A percentile compares a stretch with the other conserved stretches of the same genome.
These are phyloP conservation scores for Apamea anceps DNA, from an alignment of 2,888 invertebrate genomes.

Conservation along the genomic window DNA sequence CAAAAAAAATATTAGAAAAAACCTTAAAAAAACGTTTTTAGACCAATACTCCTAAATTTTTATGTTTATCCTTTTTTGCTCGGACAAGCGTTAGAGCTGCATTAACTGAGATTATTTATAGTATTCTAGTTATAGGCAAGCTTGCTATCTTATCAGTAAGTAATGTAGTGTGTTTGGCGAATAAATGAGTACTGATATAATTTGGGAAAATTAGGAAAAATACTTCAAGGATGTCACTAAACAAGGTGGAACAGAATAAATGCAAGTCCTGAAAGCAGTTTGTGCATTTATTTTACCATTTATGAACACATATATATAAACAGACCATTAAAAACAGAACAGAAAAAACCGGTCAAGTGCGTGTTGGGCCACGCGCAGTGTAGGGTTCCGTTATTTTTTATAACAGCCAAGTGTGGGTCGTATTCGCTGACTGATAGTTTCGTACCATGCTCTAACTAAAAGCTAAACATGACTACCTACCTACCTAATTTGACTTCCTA, in stretches of 20 bases:
- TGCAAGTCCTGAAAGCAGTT: no score
- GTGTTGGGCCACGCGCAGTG: no score
- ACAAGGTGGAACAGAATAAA: not conserved
- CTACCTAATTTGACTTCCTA: no score
- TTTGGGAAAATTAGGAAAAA: not conserved
- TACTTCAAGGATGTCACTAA: not conserved
- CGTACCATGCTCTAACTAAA: no score
- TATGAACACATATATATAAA: no score
- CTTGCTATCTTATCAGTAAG: not conserved
- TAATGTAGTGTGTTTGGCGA: not conserved
- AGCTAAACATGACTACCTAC: no score
- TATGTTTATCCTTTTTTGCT: not conserved
- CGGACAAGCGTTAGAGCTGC: not conserved
- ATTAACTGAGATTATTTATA: not conserved
- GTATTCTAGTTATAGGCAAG: not conserved
- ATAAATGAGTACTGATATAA: not conserved
- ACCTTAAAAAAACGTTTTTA: not conserved
- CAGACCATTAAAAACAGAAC: no score
- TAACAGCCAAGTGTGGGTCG: no score
- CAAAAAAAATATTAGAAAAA: not conserved
- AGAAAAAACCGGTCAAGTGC: no score
- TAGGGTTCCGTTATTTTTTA: no score
- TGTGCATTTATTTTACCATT: no score
- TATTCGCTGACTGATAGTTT: no score
- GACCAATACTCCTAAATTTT: not conserved